Percentiles rank a stretch among this genome's conserved stretches.
Conservation (phyloP, 1,140 invertebrate species). For the Pseudomyrmex cubaensis region DNA sequence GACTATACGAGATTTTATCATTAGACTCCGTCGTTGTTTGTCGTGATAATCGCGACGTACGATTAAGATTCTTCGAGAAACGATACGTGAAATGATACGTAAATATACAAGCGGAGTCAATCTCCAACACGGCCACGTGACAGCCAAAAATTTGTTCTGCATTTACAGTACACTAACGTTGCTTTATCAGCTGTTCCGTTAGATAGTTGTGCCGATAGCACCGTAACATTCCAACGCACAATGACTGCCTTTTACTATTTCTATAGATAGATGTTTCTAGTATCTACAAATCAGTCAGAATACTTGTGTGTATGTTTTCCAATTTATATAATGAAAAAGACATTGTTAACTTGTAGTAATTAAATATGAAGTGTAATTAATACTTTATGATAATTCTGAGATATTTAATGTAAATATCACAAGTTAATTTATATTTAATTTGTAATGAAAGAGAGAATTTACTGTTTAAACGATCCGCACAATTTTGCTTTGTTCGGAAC, state of each 20-base stretch:
- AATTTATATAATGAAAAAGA: too few species aligned
- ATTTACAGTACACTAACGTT: constrained; percentile 21
- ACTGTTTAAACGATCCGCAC: neutral
- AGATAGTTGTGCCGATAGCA: neutral
- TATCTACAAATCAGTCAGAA: neutral
- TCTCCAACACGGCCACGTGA: constrained; percentile 21
- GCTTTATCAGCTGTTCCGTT: constrained; percentile 53
- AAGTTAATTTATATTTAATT: neutral
- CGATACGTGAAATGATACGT: neutral
- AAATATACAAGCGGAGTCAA: neutral
- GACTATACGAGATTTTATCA: neutral
- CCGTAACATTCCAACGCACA: neutral
- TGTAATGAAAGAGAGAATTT: neutral
- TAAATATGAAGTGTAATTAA: too few species aligned
- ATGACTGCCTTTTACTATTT: neutral
- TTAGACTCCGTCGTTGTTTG: neutral
- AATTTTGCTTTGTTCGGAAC: neutral
- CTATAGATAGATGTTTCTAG: neutral
- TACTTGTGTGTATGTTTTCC: too few species aligned
- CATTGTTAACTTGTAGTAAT: too few species aligned
- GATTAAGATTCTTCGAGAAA: neutral
- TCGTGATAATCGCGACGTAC: neutral
- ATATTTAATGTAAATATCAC: neutral
- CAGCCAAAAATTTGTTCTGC: constrained; percentile 7
- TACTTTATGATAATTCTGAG: too few species aligned